Evolutionary conservation across 2,888 invertebrate genomes (phyloP).

Genomic region (Hypselothyrea guttata): DNA sequence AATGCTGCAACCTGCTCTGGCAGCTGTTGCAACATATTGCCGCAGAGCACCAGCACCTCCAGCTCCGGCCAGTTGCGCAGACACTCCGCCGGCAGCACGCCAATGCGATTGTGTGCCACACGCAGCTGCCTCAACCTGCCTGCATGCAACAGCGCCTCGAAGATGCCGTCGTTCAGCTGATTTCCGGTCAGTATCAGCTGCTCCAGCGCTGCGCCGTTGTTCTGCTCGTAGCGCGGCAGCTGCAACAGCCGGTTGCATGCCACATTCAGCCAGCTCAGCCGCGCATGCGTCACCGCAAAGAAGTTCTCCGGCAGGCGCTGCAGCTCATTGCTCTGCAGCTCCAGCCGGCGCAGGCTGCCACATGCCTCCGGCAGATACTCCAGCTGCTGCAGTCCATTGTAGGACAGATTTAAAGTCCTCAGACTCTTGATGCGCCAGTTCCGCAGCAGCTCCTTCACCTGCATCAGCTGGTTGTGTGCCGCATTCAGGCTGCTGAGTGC

Average conservation of each 20-base stretch:
- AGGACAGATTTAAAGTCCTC: slow-evolving; percentile 89
- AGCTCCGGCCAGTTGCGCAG: slow-evolving; percentile 89
- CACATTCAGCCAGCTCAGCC: slow-evolving; percentile 88
- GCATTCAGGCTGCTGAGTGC: slow-evolving; percentile 89
- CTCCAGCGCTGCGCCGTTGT: slow-evolving; percentile 85
- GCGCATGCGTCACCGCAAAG: slow-evolving; percentile 85
- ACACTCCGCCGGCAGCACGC: slow-evolving; percentile 88
- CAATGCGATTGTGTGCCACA: slow-evolving; percentile 90
- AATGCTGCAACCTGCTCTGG: slow-evolving; percentile 89
- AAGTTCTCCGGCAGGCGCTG: slow-evolving; percentile 89
- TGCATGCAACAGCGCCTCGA: slow-evolving; percentile 87
- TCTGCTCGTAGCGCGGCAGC: slow-evolving; percentile 83
- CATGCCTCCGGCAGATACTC: slow-evolving; percentile 86
- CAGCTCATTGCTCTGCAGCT: slow-evolving; percentile 90
- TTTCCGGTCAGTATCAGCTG: slow-evolving; percentile 89
- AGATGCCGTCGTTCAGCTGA: slow-evolving; percentile 87
- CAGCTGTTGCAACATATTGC: slow-evolving; percentile 89
- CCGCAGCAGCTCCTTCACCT: slow-evolving; percentile 88
- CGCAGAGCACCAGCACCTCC: slow-evolving; percentile 91
- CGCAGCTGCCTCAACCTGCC: slow-evolving; percentile 87
- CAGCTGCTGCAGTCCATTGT: slow-evolving; percentile 88
- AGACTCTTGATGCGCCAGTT: slow-evolving; percentile 89
- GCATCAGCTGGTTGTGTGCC: slow-evolving; percentile 88
- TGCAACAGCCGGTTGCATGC: slow-evolving; percentile 90
- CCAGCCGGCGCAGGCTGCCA: slow-evolving; percentile 85